phyloP scores from a whole-genome alignment of 2,797 vertebrate genomes.

The Sebastes itinus region DNA sequence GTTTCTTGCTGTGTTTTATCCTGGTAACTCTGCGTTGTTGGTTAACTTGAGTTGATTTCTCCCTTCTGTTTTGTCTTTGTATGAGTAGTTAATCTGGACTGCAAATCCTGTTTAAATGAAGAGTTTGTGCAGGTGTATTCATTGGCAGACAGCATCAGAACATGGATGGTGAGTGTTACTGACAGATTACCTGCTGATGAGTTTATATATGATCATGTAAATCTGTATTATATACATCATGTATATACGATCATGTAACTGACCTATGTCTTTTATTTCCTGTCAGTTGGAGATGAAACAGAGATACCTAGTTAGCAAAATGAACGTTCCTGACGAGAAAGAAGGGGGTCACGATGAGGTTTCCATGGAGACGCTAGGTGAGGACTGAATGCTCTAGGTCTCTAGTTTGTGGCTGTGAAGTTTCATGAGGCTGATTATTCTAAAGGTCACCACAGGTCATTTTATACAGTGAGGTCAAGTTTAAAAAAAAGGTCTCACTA shows the following conservation, averaged over 20 bases:
- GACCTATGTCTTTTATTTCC: neutral
- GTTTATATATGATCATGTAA: neutral
- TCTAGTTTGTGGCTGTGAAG: fast-evolving
- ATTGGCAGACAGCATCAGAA: constrained; percentile 93
- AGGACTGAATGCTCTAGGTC: constrained; percentile 51
- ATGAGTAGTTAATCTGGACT: constrained; percentile 87
- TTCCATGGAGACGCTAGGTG: constrained; percentile 91
- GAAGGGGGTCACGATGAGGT: constrained; percentile 80
- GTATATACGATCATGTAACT: neutral
- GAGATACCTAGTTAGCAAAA: constrained; percentile 87
- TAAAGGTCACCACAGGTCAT: no score
- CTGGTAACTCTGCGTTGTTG: neutral
- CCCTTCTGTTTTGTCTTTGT: constrained; percentile 35
- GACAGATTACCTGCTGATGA: neutral
- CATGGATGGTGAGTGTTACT: constrained; percentile 94
- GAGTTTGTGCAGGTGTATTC: constrained; percentile 92
- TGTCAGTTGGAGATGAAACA: constrained; percentile 97
- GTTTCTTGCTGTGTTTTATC: neutral
- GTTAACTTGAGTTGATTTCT: neutral
- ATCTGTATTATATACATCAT: no score
- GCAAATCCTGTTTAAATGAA: constrained; percentile 85
- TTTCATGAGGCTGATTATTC: no score
- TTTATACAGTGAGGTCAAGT: no score
- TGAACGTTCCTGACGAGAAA: constrained; percentile 85
- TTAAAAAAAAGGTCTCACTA: no score